Conservation (phyloP, 1,140 invertebrate species). For the Leguminivora glycinivorella region DNA sequence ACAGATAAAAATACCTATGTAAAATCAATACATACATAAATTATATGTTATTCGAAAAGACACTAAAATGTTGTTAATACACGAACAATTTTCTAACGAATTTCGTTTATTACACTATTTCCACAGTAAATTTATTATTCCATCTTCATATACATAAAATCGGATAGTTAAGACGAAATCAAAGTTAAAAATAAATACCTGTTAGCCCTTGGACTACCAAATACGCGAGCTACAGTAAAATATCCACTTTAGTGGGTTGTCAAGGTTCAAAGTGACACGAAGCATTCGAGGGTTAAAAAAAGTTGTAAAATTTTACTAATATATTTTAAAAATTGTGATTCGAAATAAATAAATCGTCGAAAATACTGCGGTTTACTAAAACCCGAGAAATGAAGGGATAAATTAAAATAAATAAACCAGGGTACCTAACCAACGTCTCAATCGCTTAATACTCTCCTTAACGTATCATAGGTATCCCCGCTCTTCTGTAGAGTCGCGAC, state of each 20-base stretch:
- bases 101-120: slow-evolving; percentile 7
- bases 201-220: no score
- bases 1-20: slow-evolving; percentile 31
- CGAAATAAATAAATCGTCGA: background rate
- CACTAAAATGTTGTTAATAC: slow-evolving; percentile 39
- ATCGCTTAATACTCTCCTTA: no score
- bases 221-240: no score
- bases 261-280: no score
- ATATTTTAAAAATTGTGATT: background rate
- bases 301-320: background rate
- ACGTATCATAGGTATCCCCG: no score
- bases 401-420: slow-evolving; percentile 49
- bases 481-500: no score
- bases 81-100: slow-evolving; percentile 11
- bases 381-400: background rate
- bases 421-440: no score
- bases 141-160: background rate
- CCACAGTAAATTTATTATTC: background rate
- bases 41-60: slow-evolving; percentile 44
- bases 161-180: slow-evolving; percentile 5
- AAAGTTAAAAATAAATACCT: no score
- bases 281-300: no score
- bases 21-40: slow-evolving; percentile 46
- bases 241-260: no score
- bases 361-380: slow-evolving; percentile 20